A percentile compares a stretch with the other conserved stretches of the same genome.
phyloP scores from a whole-genome alignment of 2,113 vertebrate genomes.

The Oryzias javanicus region DNA sequence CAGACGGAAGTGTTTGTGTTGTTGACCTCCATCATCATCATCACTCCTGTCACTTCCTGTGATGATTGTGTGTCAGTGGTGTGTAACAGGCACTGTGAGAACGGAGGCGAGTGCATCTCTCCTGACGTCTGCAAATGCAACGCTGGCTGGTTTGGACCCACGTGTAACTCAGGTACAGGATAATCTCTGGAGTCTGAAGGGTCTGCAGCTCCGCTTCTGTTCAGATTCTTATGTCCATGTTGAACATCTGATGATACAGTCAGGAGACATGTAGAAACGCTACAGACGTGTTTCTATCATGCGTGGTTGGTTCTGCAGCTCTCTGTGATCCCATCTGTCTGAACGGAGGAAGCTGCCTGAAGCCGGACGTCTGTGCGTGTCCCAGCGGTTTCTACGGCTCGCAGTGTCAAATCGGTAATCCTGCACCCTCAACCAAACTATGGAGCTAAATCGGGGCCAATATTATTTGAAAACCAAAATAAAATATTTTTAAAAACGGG shows the following conservation, averaged over 20 bases:
- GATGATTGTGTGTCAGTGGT: constrained; percentile 78
- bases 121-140: constrained; percentile 86
- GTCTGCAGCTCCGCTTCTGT: not conserved
- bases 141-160: constrained; percentile 86
- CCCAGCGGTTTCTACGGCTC: constrained; percentile 88
- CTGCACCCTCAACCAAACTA: not conserved
- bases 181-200: not conserved
- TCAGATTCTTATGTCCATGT: no score
- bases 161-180: constrained; percentile 83
- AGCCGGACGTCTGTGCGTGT: constrained; percentile 84
- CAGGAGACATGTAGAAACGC: no score
- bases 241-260: no score
- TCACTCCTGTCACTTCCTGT: no score
- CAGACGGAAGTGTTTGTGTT: no score
- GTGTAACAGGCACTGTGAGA: constrained; percentile 92
- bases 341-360: constrained; percentile 87
- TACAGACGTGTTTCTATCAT: no score
- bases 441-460: no score
- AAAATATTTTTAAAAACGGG: no score
- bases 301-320: constrained; percentile 78
- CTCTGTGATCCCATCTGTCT: constrained; percentile 86
- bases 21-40: no score
- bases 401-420: constrained; percentile 87
- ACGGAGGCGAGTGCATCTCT: constrained; percentile 84
- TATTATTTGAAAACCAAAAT: no score